phyloP scores from a whole-genome alignment of 1,140 invertebrate species.

The Arctopsyche grandis region DNA sequence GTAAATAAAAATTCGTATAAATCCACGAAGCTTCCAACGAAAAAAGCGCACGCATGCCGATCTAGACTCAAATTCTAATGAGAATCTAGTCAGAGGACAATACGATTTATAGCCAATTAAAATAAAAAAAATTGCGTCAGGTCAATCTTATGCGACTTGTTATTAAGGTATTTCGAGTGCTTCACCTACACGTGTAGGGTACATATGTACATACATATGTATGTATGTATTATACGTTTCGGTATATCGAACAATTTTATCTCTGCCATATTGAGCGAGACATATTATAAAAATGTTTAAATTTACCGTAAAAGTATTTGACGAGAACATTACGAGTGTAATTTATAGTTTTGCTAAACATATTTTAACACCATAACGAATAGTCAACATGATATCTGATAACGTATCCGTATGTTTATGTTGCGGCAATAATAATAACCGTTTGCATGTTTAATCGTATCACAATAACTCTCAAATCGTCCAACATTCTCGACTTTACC shows the following conservation, averaged over 20 bases:
- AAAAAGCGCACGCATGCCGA: too few relatives aligned
- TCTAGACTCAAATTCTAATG: neutral
- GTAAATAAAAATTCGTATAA: too few relatives aligned
- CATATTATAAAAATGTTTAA: constrained; percentile 26
- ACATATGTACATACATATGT: neutral
- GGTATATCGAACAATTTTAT: neutral
- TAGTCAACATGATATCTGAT: constrained; percentile 35
- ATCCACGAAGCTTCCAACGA: too few relatives aligned
- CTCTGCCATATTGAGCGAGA: too few relatives aligned
- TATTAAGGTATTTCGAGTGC: constrained; percentile 7
- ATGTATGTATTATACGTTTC: neutral
- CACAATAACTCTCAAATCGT: constrained; percentile 1
- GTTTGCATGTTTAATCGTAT: constrained; percentile 45
- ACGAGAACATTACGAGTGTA: constrained; percentile 27
- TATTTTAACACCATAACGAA: constrained; percentile 42
- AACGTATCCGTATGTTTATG: constrained; percentile 46
- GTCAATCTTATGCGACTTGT: neutral
- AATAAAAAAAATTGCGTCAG: neutral
- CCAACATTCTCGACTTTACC: neutral
- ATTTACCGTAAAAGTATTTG: constrained; percentile 34
- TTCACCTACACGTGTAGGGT: neutral
- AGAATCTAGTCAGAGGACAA: neutral
- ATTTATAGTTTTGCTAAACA: constrained; percentile 37
- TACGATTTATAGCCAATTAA: constrained; percentile 19
- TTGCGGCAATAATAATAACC: constrained; percentile 46